phyloP scores from a whole-genome alignment of 2,888 invertebrate genomes.

The Synanthedon tipuliformis region DNA sequence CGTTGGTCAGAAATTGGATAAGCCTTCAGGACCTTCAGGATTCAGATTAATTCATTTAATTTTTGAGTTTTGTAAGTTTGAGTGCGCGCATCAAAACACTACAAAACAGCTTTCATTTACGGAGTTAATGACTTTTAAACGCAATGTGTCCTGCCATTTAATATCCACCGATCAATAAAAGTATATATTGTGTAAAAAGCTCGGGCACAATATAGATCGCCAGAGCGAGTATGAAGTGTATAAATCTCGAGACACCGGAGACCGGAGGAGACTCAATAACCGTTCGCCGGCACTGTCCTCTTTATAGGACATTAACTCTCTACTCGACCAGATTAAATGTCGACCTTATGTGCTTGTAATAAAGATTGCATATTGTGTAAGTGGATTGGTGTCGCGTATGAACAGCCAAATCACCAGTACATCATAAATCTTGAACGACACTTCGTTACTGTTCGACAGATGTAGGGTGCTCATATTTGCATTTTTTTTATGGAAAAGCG shows the following conservation, averaged over 20 bases:
- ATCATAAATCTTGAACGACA: conserved; percentile 1
- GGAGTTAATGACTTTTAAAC: too few relatives aligned
- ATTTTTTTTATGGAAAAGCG: not conserved
- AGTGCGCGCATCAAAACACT: too few relatives aligned
- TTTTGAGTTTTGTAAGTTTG: too few relatives aligned
- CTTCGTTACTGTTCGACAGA: conserved; percentile 1
- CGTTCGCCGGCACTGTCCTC: not conserved
- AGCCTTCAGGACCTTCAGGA: too few relatives aligned
- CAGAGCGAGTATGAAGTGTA: not conserved
- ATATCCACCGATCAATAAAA: too few relatives aligned
- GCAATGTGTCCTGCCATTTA: too few relatives aligned
- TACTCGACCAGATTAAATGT: not conserved
- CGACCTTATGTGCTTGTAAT: not conserved
- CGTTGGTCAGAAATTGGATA: too few relatives aligned
- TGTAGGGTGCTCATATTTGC: not conserved
- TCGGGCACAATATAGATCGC: not conserved
- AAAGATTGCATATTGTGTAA: not conserved
- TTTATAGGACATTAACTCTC: not conserved
- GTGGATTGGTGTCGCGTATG: not conserved
- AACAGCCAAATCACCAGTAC: conserved; percentile 1
- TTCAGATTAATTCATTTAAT: too few relatives aligned
- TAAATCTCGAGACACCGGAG: not conserved
- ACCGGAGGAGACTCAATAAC: not conserved
- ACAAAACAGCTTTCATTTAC: too few relatives aligned
- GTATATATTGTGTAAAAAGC: too few relatives aligned